These are phyloP conservation scores for Platycheirus albimanus DNA, from an alignment of 2,888 invertebrate species.

Conservation along the genomic window DNA sequence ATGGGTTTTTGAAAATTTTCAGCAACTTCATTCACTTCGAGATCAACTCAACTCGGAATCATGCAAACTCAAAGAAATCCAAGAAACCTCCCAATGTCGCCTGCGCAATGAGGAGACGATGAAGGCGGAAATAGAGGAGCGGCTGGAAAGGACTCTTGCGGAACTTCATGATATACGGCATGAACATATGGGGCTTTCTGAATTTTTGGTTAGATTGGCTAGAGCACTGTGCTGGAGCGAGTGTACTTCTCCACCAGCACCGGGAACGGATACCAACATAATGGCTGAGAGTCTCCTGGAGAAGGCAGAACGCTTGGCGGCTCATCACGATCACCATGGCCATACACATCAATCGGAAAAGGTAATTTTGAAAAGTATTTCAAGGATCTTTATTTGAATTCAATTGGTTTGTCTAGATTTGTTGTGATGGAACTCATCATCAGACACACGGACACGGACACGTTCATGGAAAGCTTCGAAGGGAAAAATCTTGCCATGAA, in stretches of 20 bases:
- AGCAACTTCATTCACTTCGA: conserved; percentile 90
- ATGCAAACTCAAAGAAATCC: conserved; percentile 85
- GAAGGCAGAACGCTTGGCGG: conserved; percentile 88
- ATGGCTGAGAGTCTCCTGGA: conserved; percentile 90
- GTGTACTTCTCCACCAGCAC: conserved; percentile 80
- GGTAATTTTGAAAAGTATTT: conserved; percentile 27
- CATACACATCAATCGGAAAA: conserved; percentile 77
- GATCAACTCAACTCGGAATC: conserved; percentile 89
- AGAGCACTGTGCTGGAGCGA: conserved; percentile 87
- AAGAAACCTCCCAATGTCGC: conserved; percentile 87
- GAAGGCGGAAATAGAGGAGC: conserved; percentile 88
- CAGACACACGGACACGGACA: conserved; percentile 83
- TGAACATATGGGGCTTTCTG: conserved; percentile 84
- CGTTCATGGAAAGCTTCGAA: conserved; percentile 87
- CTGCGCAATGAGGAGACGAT: conserved; percentile 87
- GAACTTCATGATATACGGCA: conserved; percentile 87
- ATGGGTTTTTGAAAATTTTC: conserved; percentile 1
- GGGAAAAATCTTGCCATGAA: conserved; percentile 91
- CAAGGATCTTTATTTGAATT: neutral
- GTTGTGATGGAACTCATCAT: conserved; percentile 76
- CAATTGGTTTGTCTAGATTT: conserved; percentile 74
- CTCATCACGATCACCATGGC: conserved; percentile 79
- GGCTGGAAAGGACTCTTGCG: conserved; percentile 90
- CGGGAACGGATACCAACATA: conserved; percentile 81
- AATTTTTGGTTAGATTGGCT: conserved; percentile 92